Evolutionary conservation across 2,797 vertebrate genomes (phyloP), one percentile per base, ranked within the genome.

Genomic region (Alfaro cultratus): DNA sequence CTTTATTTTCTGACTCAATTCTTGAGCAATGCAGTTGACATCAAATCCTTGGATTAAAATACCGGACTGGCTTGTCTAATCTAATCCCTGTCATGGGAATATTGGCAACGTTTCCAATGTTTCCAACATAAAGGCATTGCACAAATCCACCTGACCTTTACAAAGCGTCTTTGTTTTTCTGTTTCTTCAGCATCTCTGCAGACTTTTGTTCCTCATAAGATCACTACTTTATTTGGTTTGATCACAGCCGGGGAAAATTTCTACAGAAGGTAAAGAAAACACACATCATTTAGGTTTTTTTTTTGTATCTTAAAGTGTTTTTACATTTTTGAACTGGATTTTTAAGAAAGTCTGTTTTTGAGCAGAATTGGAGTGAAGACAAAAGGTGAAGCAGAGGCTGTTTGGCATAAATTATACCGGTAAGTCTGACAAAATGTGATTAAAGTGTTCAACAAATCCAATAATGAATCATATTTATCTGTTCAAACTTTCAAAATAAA

Each of bases 331-430:
- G 18, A 29, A 5, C 7, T 41, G 36, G 9, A 55, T 46, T 53
- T 26, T 16, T 8, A 6, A 21, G 21, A n/a, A n/a, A 5, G 7
- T 6, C 9, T 76, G 34, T 84, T 76, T 21, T 85, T 80, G n/a
- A 5, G 4, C 84, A 96, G 95, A 75, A 43, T 96, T 0, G 91
- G 93, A 46, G 95, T 95, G 87, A 95, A 91, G 45, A 95, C 78
- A 51, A 94, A 78, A 79, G 91, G 51, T n/a, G 95, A 95, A 51
- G 96, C 95, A 0, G 94, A 95, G 80, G 71, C 84, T 4, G 1
- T 93, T 1, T 96, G 94, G 95, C 85, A 93, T 82, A 93, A 90
- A 78, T 91, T 2, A n/a, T 93, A 92, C 77, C 88, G 92, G 95
- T 96, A 85, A 94, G 94, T 92, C 9, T 71, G 64, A 13, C 9